phyloP scores from a whole-genome alignment of 2,797 vertebrate genomes.

The Sternarchorhynchus goeldii region DNA sequence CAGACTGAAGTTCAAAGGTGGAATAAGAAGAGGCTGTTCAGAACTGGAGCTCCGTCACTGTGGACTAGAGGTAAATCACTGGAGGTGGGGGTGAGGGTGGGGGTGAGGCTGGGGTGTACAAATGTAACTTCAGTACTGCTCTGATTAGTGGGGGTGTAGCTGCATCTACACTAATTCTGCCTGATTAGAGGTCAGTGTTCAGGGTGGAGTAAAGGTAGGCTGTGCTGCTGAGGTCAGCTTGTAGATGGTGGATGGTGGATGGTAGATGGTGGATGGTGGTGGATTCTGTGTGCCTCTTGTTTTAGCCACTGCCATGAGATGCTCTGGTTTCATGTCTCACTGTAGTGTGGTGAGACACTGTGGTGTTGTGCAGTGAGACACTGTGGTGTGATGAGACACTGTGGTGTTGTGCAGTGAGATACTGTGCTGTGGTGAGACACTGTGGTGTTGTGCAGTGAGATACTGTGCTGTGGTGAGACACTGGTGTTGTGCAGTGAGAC shows the following conservation, averaged over 20 bases:
- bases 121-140: not conserved
- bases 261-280: no score
- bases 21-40: constrained; percentile 30
- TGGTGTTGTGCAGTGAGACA: no score
- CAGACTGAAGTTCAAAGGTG: constrained; percentile 38
- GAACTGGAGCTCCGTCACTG: constrained; percentile 20
- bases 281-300: constrained; percentile 54
- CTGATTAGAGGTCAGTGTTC: not conserved
- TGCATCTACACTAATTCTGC: not conserved
- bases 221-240: constrained; percentile 59
- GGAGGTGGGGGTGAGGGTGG: not conserved
- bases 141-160: constrained; percentile 22
- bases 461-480: no score
- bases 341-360: no score
- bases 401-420: no score
- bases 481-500: no score
- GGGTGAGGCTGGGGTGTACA: not conserved
- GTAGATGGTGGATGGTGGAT: constrained; percentile 43
- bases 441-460: no score
- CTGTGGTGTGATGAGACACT: no score
- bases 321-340: constrained; percentile 35
- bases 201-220: not conserved
- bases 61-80: constrained; percentile 47
- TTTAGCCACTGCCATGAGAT: constrained; percentile 45
- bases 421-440: no score